Evolutionary conservation across 2,113 vertebrate species (phyloP), one percentile per base, ranked within the genome.

Genomic region (Hippocampus guttulatus): DNA sequence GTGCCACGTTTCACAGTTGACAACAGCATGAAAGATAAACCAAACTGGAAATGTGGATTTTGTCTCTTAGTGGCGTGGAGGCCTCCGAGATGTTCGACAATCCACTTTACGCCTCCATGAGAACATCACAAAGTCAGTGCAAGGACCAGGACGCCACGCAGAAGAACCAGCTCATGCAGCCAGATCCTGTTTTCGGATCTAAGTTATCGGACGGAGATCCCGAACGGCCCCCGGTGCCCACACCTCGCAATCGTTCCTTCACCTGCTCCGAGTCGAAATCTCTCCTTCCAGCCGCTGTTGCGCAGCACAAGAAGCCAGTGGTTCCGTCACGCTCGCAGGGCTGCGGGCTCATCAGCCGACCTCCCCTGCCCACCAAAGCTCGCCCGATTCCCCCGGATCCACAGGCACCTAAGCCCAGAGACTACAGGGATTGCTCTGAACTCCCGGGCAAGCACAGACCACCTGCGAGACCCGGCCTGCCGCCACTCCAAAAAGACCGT

Each of bases 41-140:
- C 58, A 8, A 14, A 20, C 15, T 23, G 63, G 12, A 64, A 64
- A 43, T 27, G 16, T 41, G 38, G 11, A 3, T 15, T 66, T 57
- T 81, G 6, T 51, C 68, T 45, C n/a, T 47, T 27, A 65, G 64
- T n/a, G n/a, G 7, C 27, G 23, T 27, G 41, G 86, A 77, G 55
- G 64, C 79, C 0, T 90, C 94, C 0, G 95, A 95, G 90, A 98
- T 99, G 96, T 95, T 99, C 8, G 96, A 97, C 72, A 99, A 99
- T 83, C 97, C 97, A 0, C 91, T 99, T 1, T 99, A 99, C 0
- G 96, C 94, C 18, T 92, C 92, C 0, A 91, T 93, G 91, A 84
- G 54, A 51, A 82, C 92, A 51, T 85, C 91, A 55, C 66, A 33
- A 1, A 38, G 41, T 3, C 41, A 85, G 54, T 69, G 73, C 81